A percentile compares a stretch with the other conserved stretches of the same genome.
Evolutionary conservation across 2,797 vertebrate genomes (phyloP).

Genomic region (Hydrocynus forskahlii): DNA sequence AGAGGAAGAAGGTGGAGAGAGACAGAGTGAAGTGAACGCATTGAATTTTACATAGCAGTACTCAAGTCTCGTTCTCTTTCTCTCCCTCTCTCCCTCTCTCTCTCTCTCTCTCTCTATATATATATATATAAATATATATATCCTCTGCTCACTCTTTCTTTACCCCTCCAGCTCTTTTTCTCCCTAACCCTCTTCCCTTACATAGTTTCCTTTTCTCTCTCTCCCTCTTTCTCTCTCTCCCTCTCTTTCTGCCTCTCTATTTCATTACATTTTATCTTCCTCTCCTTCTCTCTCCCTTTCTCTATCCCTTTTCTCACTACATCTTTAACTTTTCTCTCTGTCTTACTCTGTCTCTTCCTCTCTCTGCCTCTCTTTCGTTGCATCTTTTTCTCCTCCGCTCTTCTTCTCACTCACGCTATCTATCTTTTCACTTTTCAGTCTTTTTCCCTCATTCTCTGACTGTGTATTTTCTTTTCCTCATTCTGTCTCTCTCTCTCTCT

Average conservation of each 20-base stretch:
- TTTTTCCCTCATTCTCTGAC: background rate
- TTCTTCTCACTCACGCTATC: background rate
- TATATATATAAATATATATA: too few species aligned
- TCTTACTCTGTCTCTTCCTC: background rate
- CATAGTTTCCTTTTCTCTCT: too few species aligned
- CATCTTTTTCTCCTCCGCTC: background rate
- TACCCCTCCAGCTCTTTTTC: background rate
- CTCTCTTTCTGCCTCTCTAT: background rate
- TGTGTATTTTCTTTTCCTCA: background rate
- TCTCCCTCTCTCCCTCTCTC: conserved; percentile 26
- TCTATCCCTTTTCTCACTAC: background rate
- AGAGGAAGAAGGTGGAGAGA: conserved; percentile 37
- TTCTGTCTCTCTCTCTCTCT: background rate
- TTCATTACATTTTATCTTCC: too few species aligned
- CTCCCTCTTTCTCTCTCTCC: too few species aligned
- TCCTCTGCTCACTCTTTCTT: background rate
- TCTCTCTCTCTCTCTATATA: background rate
- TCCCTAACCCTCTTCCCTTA: background rate
- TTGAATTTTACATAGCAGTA: conserved; percentile 2
- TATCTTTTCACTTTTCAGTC: background rate
- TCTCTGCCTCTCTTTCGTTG: background rate
- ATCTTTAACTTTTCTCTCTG: background rate
- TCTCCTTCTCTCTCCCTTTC: background rate
- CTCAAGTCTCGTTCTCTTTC: conserved; percentile 5
- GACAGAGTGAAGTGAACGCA: conserved; percentile 47